Evolutionary conservation across 2,888 invertebrate genomes (phyloP), one percentile per base, ranked within the genome.

Genomic region (Harpalus rufipes): DNA sequence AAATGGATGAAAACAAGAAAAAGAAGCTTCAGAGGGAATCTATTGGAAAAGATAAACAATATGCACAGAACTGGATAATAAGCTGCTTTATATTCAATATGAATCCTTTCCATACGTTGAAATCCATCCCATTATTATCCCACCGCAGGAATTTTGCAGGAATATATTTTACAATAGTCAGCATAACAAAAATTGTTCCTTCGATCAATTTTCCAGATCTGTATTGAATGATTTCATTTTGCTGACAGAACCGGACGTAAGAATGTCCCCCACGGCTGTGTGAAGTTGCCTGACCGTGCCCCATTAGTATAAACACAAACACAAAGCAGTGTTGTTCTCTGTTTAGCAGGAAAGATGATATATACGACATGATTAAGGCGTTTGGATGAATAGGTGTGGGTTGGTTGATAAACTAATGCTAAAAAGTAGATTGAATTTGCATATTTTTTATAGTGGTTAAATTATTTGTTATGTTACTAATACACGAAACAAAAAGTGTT

Each of bases 301-400:
- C 44, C 44, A 51, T 51, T 51, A 51, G 10, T 12, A 12, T 51
- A 51, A 10, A 51, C 44, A 51, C 32, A 51, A 51, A 12, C 10
- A 51, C 44, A 51, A 51, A 8, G 44, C 44, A 12, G 12, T 51
- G 44, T 51, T 51, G 44, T 51, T 51, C 12, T 51, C 10, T 51
- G 44, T 51, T 51, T 8, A 51, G 44, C 44, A 51, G 44, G 44
- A 51, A 51, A 51, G 32, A 51, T 51, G 44, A 51, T 51, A 51
- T 12, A 51, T 51, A 6, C 21, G 44, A 44, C 44, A 51, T 51
- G 44, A 51, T 51, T 51, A 51, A 51, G 44, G 44, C 44, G 44
- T 51, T 51, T 51, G 44, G 10, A 6, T 51, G 44, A 51, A 51
- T 51, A 51, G 44, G 44, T 51, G 44, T 51, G 44, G 44, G 44